A percentile compares a stretch with the other conserved stretches of the same genome.
Evolutionary conservation across 2,797 vertebrate species (phyloP).

Genomic region (Rhabdophis nuchalis): DNA sequence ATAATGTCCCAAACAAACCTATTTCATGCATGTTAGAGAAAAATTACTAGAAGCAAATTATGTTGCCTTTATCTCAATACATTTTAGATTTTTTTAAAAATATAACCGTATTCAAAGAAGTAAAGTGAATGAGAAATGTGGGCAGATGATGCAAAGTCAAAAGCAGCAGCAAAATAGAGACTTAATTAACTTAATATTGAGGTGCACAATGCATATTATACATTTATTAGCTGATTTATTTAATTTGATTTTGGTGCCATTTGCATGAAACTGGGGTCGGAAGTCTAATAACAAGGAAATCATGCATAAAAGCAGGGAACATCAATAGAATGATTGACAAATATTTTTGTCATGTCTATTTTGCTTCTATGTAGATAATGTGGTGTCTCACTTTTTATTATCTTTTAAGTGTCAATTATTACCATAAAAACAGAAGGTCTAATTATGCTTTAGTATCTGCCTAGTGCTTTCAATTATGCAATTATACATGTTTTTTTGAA

Average conservation of each 20-base stretch:
- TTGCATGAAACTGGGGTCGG: background rate
- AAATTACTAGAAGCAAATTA: background rate
- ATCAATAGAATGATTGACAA: background rate
- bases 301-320: background rate
- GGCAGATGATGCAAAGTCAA: background rate
- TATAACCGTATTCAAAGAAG: background rate
- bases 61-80: background rate
- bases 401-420: conserved; percentile 15
- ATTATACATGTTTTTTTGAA: background rate
- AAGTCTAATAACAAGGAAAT: background rate
- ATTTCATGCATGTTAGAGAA: background rate
- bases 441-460: conserved; percentile 6
- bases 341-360: background rate
- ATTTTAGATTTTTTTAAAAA: background rate
- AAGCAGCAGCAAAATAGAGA: background rate
- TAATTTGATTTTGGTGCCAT: background rate
- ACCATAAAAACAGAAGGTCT: background rate
- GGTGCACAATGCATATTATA: background rate
- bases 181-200: background rate
- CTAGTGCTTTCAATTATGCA: background rate
- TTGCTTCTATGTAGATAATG: background rate
- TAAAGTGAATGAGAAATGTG: background rate
- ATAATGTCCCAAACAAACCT: background rate
- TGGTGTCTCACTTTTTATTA: background rate
- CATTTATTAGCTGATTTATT: background rate